These are phyloP conservation scores for Nephotettix cincticeps DNA, from an alignment of 1,140 invertebrate genomes.

Conservation along the genomic window DNA sequence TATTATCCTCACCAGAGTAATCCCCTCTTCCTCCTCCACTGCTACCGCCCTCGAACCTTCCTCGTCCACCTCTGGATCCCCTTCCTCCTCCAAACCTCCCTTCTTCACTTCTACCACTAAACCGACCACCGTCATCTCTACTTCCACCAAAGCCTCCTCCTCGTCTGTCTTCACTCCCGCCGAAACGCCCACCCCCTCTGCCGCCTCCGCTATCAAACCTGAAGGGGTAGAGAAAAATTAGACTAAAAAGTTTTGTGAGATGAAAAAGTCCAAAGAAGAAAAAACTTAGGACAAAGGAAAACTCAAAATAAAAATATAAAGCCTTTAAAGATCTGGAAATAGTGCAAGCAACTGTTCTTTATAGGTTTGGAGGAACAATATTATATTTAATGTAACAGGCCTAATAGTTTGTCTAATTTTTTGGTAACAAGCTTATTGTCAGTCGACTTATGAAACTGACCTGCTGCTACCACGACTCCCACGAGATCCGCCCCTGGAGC, in stretches of 20 bases:
- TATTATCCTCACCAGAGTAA: not conserved
- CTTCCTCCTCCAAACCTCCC: not conserved
- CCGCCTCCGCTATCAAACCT: not conserved
- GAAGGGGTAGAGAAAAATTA: too few species aligned
- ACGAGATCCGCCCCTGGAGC: not conserved
- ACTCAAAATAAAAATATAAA: too few species aligned
- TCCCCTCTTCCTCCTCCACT: not conserved
- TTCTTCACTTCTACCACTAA: constrained; percentile 25
- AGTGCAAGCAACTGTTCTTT: too few species aligned
- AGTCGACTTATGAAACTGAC: too few species aligned
- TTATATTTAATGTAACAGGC: too few species aligned
- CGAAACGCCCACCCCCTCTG: not conserved
- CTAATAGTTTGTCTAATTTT: too few species aligned
- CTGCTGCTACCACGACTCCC: not conserved
- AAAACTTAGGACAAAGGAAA: too few species aligned
- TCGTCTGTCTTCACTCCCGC: not conserved
- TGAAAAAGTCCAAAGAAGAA: too few species aligned
- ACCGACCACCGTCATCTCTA: constrained; percentile 15
- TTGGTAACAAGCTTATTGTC: too few species aligned
- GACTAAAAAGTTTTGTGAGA: too few species aligned
- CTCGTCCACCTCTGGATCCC: not conserved
- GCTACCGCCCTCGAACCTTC: not conserved
- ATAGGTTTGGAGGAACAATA: too few species aligned
- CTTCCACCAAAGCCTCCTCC: constrained; percentile 1
- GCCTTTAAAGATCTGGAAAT: not conserved